A percentile compares a stretch with the other conserved stretches of the same genome.
Evolutionary conservation across 1,140 invertebrate species (phyloP).

Genomic region (Laupala kohalensis): DNA sequence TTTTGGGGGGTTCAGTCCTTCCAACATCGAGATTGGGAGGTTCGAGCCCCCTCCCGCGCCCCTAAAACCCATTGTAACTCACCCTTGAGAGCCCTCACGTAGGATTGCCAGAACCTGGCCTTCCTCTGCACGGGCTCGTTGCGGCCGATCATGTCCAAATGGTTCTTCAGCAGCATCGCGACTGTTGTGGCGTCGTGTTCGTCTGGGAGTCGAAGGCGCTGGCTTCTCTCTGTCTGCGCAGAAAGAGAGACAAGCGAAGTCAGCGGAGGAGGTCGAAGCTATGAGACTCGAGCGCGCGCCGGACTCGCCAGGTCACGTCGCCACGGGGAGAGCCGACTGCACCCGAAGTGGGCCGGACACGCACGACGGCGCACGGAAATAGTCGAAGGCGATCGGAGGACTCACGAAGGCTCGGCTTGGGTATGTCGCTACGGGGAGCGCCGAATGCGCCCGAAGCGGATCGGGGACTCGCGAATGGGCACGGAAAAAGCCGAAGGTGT

Average conservation of each 20-base stretch:
- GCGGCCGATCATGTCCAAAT: constrained; percentile 82
- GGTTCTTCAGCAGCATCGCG: constrained; percentile 69
- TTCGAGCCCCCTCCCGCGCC: no score
- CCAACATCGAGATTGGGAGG: no score
- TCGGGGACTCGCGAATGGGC: not conserved
- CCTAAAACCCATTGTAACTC: no score
- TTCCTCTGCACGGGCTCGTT: constrained; percentile 82
- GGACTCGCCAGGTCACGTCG: no score
- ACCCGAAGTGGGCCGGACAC: not conserved
- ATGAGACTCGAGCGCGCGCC: no score
- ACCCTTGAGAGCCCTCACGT: constrained; percentile 81
- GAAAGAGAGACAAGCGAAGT: no score
- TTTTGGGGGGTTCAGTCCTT: no score
- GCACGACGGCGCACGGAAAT: no score
- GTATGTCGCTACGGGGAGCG: not conserved
- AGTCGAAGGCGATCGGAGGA: not conserved
- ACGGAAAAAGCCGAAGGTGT: not conserved
- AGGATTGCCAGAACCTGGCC: constrained; percentile 84
- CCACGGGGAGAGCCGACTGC: no score
- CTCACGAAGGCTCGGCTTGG: not conserved
- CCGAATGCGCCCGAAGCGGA: not conserved
- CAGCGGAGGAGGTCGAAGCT: no score
- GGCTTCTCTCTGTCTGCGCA: no score
- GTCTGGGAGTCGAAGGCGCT: no score
- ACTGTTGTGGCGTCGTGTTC: constrained; percentile 27